These are phyloP conservation scores for Astropecten irregularis DNA, from an alignment of 53 echinoderm and acorn worm genomes.

Conservation along the genomic window DNA sequence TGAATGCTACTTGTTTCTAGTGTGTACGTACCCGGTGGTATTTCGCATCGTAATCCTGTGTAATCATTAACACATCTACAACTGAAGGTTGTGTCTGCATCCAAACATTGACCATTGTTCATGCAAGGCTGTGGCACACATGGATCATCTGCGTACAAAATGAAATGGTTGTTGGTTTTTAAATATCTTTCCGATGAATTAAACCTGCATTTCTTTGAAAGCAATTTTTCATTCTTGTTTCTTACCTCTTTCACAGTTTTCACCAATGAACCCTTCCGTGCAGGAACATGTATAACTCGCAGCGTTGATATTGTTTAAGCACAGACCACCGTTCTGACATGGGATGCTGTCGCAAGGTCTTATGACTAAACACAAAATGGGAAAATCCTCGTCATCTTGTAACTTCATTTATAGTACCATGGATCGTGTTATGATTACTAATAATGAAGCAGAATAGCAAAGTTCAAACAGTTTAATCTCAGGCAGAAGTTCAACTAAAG, in stretches of 20 bases:
- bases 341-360: constrained; percentile 27
- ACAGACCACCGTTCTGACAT: constrained; percentile 24
- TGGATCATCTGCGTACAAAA: not conserved
- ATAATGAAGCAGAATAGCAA: no score
- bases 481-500: no score
- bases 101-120: constrained; percentile 18
- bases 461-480: no score
- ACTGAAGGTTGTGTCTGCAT: not conserved
- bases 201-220: no score
- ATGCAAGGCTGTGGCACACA: constrained; percentile 26
- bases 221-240: no score
- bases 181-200: no score
- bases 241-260: constrained; percentile 48
- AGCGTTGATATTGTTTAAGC: not conserved
- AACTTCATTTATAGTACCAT: no score
- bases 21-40: not conserved
- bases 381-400: no score
- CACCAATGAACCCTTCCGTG: constrained; percentile 12
- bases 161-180: no score
- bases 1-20: no score
- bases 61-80: constrained; percentile 4
- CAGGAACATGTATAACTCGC: not conserved
- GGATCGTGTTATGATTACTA: no score
- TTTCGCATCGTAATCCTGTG: not conserved
- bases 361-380: no score